Base-by-base conservation (phyloP, 2,888 invertebrate genomes). In the Ecdyonurus torrentis region DNA sequence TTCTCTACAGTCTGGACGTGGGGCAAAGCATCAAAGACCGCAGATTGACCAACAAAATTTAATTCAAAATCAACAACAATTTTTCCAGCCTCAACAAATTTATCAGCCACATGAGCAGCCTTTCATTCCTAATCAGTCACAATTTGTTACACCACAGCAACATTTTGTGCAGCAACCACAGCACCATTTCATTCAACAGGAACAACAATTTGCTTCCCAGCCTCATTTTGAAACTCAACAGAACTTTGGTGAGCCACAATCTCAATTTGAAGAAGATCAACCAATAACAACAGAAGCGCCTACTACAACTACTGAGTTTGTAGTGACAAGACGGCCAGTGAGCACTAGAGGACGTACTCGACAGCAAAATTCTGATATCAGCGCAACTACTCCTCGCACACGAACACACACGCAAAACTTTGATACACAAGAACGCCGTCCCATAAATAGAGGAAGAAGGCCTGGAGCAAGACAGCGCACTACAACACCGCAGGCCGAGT, bases 1-100 rank as follows among this genome's bases (percentile, higher is more conserved):
- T 68, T 80, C 81, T 25, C 72, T 85, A 37, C 76, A 82, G 67
- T 83, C 23, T n/a, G 58, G 37, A 5, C 37, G 37, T 37, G 37
- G 37, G 15, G 37, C 37, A 10, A 37, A 37, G 15, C 37, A 37
- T 15, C 37, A 37, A 15, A 37, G 37, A 15, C 63, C 50, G 61
- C 63, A 60, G 10, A 15, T 23, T 19, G 50, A 50, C 3, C 61
- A 64, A 2, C n/a, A n/a, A n/a, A n/a, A n/a, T n/a, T n/a, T n/a
- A n/a, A n/a, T n/a, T n/a, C n/a, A n/a, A n/a, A n/a, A n/a, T n/a
- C n/a, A n/a, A n/a, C n/a, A n/a, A n/a, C 63, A 60, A 52, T 18
- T 50, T 25, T 25, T 59, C n/a, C 60, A 24, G 23, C 53, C 55
- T 18, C 64, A 55, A 1, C 61, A 18, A 19, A n/a, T 55, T 20